Conservation (phyloP, 2,113 vertebrate species). For the Desmodus rotundus region DNA sequence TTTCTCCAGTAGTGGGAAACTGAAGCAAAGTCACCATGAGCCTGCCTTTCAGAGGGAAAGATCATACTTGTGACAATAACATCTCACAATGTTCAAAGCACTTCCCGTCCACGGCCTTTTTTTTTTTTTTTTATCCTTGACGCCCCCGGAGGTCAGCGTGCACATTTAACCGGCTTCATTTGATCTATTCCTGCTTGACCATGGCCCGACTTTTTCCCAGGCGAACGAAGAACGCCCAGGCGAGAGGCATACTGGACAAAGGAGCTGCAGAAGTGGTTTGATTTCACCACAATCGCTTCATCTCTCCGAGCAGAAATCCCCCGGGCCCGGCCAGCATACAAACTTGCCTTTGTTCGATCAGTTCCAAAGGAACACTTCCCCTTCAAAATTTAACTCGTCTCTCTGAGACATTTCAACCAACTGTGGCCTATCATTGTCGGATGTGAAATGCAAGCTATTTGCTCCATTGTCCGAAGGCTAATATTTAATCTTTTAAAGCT, state of each 20-base stretch:
- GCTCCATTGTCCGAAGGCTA: slow-evolving; percentile 7
- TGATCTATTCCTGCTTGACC: slow-evolving; percentile 41
- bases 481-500: slow-evolving; percentile 8
- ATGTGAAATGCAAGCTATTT: not conserved
- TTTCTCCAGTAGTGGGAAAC: not conserved
- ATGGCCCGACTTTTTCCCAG: slow-evolving; percentile 55
- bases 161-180: slow-evolving; percentile 31
- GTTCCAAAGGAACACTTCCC: slow-evolving; percentile 24
- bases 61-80: not conserved
- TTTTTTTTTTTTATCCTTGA: not conserved
- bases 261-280: slow-evolving; percentile 25
- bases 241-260: slow-evolving; percentile 44
- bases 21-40: not conserved
- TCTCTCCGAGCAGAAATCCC: slow-evolving; percentile 59
- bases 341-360: slow-evolving; percentile 58
- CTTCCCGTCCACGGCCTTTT: not conserved
- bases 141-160: not conserved
- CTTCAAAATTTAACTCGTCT: slow-evolving; percentile 52
- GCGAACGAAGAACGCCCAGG: slow-evolving; percentile 49
- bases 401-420: not conserved
- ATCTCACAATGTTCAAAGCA: not conserved
- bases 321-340: slow-evolving; percentile 11
- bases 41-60: not conserved
- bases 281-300: slow-evolving; percentile 70
- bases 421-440: not conserved